phyloP scores from a whole-genome alignment of 2,888 invertebrate species.

The Athetis lepigone region DNA sequence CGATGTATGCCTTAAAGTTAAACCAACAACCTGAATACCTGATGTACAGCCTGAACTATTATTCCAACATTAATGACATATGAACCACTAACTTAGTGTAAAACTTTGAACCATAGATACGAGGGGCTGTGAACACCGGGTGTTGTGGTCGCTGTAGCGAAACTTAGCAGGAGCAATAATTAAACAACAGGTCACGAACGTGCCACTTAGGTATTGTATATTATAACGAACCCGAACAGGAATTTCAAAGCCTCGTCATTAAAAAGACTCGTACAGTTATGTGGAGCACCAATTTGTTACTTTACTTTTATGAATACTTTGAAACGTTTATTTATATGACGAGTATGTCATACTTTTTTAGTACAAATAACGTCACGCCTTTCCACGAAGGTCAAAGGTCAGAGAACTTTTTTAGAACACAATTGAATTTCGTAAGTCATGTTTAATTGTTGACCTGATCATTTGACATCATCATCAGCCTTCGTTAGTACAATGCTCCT shows the following conservation, averaged over 20 bases:
- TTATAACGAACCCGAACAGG: constrained; percentile 38
- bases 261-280: constrained; percentile 17
- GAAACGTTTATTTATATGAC: constrained; percentile 19
- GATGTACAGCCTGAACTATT: background rate
- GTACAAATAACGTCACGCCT: background rate
- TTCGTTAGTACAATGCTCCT: no score
- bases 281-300: constrained; percentile 35
- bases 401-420: no score
- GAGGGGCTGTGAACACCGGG: background rate
- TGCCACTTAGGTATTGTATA: constrained; percentile 35
- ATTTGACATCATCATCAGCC: no score
- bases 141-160: constrained; percentile 14
- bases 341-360: background rate
- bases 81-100: constrained; percentile 16
- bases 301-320: constrained; percentile 33
- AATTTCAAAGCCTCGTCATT: constrained; percentile 24
- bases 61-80: constrained; percentile 1
- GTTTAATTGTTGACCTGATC: no score
- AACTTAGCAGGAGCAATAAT: constrained; percentile 39
- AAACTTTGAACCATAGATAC: constrained; percentile 34
- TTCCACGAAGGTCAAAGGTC: background rate
- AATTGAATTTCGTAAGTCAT: no score
- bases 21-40: no score
- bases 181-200: constrained; percentile 45
- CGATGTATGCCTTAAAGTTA: no score